Percentiles rank a stretch among this genome's conserved stretches.
Evolutionary conservation across 2,797 vertebrate species (phyloP).

Genomic region (Bradypodion ventrale): DNA sequence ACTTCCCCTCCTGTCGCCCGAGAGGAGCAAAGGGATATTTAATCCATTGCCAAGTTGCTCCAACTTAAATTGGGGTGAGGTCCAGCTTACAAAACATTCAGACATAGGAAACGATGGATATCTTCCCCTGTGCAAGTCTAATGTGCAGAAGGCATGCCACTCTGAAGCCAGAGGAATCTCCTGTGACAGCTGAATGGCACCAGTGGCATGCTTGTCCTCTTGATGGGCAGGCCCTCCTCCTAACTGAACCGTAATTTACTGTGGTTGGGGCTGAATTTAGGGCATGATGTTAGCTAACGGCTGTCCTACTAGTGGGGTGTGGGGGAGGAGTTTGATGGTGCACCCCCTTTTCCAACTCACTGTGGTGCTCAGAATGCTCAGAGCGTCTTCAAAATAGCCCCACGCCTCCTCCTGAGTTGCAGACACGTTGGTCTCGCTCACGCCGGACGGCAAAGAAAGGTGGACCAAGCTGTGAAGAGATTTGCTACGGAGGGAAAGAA

Average conservation of each 20-base stretch:
- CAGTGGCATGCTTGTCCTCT: too few relatives aligned
- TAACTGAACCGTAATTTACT: neutral
- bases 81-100: neutral
- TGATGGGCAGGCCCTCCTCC: neutral
- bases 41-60: neutral
- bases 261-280: neutral
- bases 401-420: constrained; percentile 85
- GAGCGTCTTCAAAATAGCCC: constrained; percentile 87
- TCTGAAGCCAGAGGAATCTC: neutral
- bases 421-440: constrained; percentile 77
- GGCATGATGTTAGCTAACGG: neutral
- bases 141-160: too few relatives aligned
- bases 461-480: constrained; percentile 88
- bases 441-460: constrained; percentile 83
- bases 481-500: constrained; percentile 76
- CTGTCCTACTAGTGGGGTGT: too few relatives aligned
- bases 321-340: neutral
- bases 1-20: neutral
- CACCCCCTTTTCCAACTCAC: constrained; percentile 78
- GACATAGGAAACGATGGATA: neutral
- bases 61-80: too few relatives aligned
- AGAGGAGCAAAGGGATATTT: too few relatives aligned
- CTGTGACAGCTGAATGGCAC: neutral
- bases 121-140: neutral
- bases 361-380: constrained; percentile 78